A percentile compares a stretch with the other conserved stretches of the same genome.
phyloP scores from a whole-genome alignment of 2,888 invertebrate genomes.

The Leucania comma region DNA sequence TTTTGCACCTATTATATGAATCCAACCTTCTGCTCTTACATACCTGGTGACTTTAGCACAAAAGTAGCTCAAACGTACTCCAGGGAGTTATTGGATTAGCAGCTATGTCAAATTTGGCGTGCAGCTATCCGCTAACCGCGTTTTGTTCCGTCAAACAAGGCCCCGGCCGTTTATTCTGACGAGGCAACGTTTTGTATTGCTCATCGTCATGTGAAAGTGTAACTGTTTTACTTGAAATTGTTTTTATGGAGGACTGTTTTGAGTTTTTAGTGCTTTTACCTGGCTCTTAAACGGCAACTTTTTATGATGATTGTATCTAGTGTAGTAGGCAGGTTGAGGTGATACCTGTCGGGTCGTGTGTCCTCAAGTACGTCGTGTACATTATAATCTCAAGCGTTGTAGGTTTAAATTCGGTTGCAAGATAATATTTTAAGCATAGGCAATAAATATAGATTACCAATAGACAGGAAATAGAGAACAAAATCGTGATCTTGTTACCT shows the following conservation, averaged over 20 bases:
- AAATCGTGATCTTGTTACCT: no score
- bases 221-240: conserved; percentile 20
- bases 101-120: conserved; percentile 59
- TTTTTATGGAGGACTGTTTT: conserved; percentile 5
- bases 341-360: not conserved
- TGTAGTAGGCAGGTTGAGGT: not conserved
- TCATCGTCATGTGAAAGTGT: conserved; percentile 11
- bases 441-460: no score
- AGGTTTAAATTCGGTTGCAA: no score
- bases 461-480: no score
- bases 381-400: no score
- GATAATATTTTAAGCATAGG: no score
- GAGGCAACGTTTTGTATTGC: conserved; percentile 7
- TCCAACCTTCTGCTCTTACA: not conserved
- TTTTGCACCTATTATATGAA: not conserved
- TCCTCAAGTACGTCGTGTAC: no score
- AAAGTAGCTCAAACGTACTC: conserved; percentile 39
- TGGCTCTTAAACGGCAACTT: not conserved
- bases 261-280: conserved; percentile 8
- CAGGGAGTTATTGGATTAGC: conserved; percentile 60
- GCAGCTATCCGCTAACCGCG: conserved; percentile 37
- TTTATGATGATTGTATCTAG: not conserved
- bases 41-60: conserved; percentile 28
- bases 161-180: not conserved
- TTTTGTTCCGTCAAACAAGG: conserved; percentile 13